phyloP scores from a whole-genome alignment of 2,888 invertebrate species.

The Cetonia aurata region DNA sequence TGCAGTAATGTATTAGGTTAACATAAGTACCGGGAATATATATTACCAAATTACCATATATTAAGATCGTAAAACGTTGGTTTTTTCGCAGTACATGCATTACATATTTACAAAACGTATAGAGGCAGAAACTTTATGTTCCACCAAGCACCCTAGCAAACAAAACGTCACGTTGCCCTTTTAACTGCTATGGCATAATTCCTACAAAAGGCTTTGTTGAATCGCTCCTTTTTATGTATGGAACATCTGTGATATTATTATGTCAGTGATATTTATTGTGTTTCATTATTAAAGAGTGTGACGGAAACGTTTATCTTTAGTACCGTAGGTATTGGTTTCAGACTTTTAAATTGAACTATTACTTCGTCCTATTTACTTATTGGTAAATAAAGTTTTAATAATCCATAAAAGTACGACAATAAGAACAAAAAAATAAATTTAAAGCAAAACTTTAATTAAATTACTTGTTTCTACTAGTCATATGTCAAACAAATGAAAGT shows the following conservation, averaged over 20 bases:
- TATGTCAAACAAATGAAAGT: no score
- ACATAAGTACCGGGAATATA: no score
- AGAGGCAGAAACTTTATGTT: conserved; percentile 15
- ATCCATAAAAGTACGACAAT: no score
- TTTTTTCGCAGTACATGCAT: background rate
- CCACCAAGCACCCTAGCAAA: conserved; percentile 41
- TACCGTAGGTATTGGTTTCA: background rate
- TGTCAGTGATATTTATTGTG: conserved; percentile 22
- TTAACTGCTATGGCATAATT: conserved; percentile 34
- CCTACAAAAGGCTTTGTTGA: conserved; percentile 42
- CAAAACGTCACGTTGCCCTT: conserved; percentile 34
- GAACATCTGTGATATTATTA: conserved; percentile 49
- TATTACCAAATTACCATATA: no score
- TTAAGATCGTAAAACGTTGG: no score
- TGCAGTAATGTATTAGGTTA: no score
- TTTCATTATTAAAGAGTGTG: conserved; percentile 10
- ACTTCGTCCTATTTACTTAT: background rate
- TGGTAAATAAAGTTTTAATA: background rate
- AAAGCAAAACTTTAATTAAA: no score
- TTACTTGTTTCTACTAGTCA: no score
- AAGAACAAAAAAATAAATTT: no score
- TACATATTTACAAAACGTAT: background rate
- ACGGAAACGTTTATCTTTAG: background rate
- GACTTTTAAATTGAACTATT: background rate
- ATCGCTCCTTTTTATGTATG: conserved; percentile 49